phyloP scores from a whole-genome alignment of 2,797 vertebrate genomes.

The Tachyglossus aculeatus region DNA sequence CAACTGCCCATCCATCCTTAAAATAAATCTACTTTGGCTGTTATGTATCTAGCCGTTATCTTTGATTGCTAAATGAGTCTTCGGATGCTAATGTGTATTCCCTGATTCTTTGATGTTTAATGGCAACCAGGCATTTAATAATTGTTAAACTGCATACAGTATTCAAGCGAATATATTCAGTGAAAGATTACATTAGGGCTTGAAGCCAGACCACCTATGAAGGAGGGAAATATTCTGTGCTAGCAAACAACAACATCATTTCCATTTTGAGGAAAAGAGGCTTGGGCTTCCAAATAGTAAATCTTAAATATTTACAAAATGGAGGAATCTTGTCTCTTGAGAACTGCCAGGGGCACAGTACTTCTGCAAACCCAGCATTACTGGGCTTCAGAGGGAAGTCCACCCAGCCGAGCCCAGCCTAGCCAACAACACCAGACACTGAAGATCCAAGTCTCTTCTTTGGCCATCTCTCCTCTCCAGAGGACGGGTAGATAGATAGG shows the following conservation, averaged over 20 bases:
- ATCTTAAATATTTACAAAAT: conserved; percentile 4
- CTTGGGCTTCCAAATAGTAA: conserved; percentile 47
- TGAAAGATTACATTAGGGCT: conserved; percentile 67
- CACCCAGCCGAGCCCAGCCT: too few relatives aligned
- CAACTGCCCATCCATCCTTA: conserved; percentile 42
- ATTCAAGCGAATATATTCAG: conserved; percentile 60
- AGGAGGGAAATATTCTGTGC: conserved; percentile 44
- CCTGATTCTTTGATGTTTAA: conserved; percentile 47
- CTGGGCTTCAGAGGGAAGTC: too few relatives aligned
- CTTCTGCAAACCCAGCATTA: too few relatives aligned
- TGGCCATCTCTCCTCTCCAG: too few relatives aligned
- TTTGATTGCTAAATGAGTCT: conserved; percentile 59
- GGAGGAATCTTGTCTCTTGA: too few relatives aligned
- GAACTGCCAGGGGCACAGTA: too few relatives aligned
- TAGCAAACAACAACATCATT: conserved; percentile 57
- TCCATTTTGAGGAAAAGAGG: conserved; percentile 44
- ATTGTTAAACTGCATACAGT: conserved; percentile 62
- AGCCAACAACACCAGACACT: too few relatives aligned
- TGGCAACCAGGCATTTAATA: conserved; percentile 63
- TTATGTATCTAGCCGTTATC: conserved; percentile 58
- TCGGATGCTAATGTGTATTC: conserved; percentile 42
- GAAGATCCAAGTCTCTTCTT: too few relatives aligned
- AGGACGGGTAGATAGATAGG: too few relatives aligned
- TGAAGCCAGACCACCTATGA: conserved; percentile 18
- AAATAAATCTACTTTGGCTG: conserved; percentile 40